A percentile compares a stretch with the other conserved stretches of the same genome.
Evolutionary conservation across 2,888 invertebrate genomes (phyloP).

Genomic region (Aporophyla lueneburgensis): DNA sequence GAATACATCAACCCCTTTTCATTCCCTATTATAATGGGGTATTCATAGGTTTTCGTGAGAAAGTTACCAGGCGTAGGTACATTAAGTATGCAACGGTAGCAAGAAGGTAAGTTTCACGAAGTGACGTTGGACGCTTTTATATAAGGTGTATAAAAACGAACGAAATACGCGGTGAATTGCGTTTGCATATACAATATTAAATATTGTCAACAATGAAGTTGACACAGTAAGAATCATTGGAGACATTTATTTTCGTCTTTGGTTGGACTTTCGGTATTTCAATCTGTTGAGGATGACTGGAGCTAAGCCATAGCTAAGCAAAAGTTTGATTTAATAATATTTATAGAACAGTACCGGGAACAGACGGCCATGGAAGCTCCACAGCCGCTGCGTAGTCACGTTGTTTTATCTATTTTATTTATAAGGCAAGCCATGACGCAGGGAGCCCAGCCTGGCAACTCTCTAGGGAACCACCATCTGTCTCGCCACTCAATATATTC

Average conservation of each 20-base stretch:
- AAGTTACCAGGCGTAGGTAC: slow-evolving; percentile 71
- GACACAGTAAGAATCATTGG: neutral
- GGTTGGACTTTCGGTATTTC: neutral
- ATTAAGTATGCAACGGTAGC: slow-evolving; percentile 78
- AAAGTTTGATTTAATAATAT: neutral
- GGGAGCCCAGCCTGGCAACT: slow-evolving; percentile 56
- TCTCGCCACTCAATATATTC: slow-evolving; percentile 68
- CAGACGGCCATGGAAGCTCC: slow-evolving; percentile 59
- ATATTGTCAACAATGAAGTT: neutral
- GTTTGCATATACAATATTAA: neutral
- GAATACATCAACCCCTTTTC: slow-evolving; percentile 74
- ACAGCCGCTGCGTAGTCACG: slow-evolving; percentile 30
- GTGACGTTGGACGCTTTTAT: slow-evolving; percentile 25
- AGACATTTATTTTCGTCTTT: neutral
- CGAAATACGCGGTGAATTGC: neutral
- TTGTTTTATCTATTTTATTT: slow-evolving; percentile 65
- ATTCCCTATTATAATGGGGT: slow-evolving; percentile 72
- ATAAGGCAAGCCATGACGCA: slow-evolving; percentile 64
- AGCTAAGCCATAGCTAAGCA: neutral
- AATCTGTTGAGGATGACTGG: neutral
- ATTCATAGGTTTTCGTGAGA: slow-evolving; percentile 73
- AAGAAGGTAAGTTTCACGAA: slow-evolving; percentile 61
- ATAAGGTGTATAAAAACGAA: neutral
- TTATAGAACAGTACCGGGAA: slow-evolving; percentile 57
- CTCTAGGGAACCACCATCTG: slow-evolving; percentile 79